These are phyloP conservation scores for Grus americana DNA, from an alignment of 2,113 vertebrate species.

Conservation along the genomic window DNA sequence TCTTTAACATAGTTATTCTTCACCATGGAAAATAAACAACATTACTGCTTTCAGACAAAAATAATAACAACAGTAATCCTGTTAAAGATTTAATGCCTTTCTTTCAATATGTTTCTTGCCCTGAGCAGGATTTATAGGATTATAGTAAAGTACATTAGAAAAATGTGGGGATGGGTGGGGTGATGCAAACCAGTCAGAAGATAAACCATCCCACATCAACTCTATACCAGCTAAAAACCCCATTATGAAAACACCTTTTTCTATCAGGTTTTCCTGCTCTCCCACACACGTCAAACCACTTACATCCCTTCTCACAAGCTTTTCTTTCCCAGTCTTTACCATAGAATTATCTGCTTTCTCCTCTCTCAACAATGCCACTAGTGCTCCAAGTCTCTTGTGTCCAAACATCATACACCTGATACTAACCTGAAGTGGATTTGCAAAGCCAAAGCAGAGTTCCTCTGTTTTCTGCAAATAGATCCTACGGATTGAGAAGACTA, in stretches of 20 bases:
- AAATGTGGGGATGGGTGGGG: background rate
- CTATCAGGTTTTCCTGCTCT: background rate
- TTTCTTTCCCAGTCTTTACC: background rate
- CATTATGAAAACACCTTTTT: background rate
- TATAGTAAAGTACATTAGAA: background rate
- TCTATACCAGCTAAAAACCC: background rate
- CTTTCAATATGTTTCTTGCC: background rate
- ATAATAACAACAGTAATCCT: conserved; percentile 1
- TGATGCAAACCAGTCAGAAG: background rate
- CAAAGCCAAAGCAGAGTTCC: background rate
- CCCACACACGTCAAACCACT: background rate
- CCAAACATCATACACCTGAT: background rate
- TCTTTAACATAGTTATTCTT: background rate
- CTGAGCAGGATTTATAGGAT: background rate
- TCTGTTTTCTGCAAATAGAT: background rate
- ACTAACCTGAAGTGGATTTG: background rate
- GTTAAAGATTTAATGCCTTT: background rate
- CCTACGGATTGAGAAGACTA: background rate
- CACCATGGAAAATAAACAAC: background rate
- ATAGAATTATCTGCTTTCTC: background rate
- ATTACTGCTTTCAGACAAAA: background rate
- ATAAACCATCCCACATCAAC: background rate
- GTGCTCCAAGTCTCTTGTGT: background rate
- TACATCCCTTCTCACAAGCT: background rate
- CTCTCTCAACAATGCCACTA: background rate